Evolutionary conservation across 2,888 invertebrate genomes (phyloP).

Genomic region (Phyto melanocephala): DNA sequence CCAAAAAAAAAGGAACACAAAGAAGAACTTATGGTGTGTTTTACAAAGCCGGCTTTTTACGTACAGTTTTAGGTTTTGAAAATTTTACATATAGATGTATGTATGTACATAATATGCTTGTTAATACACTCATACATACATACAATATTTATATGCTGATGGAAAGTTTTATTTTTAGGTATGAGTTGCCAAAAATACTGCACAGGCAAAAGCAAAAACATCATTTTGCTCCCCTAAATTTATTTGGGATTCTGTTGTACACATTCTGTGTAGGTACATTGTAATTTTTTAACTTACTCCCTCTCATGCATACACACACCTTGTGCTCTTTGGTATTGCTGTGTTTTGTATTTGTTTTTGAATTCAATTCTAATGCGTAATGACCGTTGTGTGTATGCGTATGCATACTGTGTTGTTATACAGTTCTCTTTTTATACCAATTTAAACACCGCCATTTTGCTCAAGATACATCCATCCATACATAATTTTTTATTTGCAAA

Average conservation of each 20-base stretch:
- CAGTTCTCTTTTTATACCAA: neutral
- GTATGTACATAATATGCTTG: no score
- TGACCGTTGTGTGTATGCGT: neutral
- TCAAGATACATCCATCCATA: no score
- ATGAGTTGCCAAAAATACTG: constrained; percentile 35
- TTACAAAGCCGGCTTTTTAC: constrained; percentile 4
- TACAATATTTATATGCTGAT: neutral
- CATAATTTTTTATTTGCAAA: neutral
- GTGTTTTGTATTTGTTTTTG: neutral
- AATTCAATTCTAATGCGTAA: constrained; percentile 18
- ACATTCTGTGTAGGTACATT: no score
- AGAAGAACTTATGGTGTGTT: neutral
- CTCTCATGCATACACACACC: neutral
- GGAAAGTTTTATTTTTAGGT: neutral
- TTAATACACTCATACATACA: neutral
- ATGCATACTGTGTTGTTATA: neutral
- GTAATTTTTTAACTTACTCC: no score
- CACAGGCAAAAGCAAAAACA: neutral
- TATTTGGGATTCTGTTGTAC: neutral
- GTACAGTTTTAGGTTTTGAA: constrained; percentile 1
- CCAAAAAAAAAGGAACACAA: constrained; percentile 5
- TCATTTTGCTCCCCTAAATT: neutral
- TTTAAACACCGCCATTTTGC: constrained; percentile 44
- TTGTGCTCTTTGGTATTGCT: neutral
- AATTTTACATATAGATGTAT: neutral